These are phyloP conservation scores for Lepus europaeus DNA, from an alignment of 2,113 vertebrate species.

Conservation along the genomic window DNA sequence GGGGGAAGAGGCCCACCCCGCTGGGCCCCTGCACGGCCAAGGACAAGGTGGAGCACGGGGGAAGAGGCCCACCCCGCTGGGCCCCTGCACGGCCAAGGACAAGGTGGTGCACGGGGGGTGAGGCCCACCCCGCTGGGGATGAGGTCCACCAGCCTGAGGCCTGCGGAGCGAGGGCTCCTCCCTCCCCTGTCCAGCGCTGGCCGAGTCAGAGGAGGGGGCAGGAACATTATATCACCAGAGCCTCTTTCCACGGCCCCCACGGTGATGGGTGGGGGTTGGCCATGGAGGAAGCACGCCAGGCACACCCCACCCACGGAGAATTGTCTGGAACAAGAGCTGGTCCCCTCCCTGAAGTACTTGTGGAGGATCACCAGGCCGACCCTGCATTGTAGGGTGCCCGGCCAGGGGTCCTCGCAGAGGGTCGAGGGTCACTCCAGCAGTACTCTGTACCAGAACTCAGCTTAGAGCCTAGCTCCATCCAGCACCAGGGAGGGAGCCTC, in stretches of 20 bases:
- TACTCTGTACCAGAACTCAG: not conserved
- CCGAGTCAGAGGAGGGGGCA: not conserved
- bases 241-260: not conserved
- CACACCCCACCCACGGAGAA: not conserved
- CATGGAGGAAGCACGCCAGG: not conserved
- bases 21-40: too few relatives aligned
- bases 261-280: not conserved
- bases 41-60: not conserved
- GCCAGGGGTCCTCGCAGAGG: not conserved
- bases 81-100: too few relatives aligned
- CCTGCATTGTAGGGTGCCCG: fast-evolving
- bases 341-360: too few relatives aligned
- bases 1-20: not conserved
- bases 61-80: not conserved
- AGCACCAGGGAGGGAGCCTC: not conserved
- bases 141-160: too few relatives aligned
- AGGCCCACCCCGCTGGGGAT: not conserved
- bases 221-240: not conserved
- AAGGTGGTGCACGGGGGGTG: not conserved
- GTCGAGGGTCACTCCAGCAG: too few relatives aligned
- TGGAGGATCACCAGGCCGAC: not conserved
- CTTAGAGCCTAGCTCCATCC: not conserved
- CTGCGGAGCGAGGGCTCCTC: not conserved
- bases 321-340: not conserved
- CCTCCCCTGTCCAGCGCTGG: too few relatives aligned